A percentile compares a stretch with the other conserved stretches of the same genome.
Evolutionary conservation across 2,797 vertebrate species (phyloP).

Genomic region (Peromyscus melanophrys): DNA sequence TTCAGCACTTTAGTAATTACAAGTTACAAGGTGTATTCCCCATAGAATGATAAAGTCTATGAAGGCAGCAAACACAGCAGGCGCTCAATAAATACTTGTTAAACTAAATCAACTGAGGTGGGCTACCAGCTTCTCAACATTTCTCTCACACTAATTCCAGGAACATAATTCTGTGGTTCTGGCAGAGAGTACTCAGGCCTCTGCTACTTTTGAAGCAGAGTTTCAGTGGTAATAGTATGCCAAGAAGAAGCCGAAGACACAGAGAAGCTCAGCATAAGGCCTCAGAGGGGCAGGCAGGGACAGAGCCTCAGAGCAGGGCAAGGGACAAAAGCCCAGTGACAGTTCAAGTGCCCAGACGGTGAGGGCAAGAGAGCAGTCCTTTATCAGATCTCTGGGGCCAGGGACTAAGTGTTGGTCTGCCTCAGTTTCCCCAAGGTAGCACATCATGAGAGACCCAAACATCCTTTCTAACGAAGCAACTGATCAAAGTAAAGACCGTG

Average conservation of each 20-base stretch:
- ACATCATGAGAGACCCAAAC: neutral
- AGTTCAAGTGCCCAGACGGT: neutral
- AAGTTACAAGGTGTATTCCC: constrained; percentile 52
- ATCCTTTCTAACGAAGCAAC: neutral
- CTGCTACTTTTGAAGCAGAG: neutral
- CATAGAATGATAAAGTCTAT: constrained; percentile 2
- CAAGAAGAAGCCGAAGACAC: constrained; percentile 2
- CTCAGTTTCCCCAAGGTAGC: constrained; percentile 52
- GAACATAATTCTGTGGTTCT: constrained; percentile 15
- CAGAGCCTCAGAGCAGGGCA: neutral
- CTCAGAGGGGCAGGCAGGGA: neutral
- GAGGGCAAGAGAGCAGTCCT: neutral
- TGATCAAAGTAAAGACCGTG: constrained; percentile 20
- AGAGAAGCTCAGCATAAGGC: neutral
- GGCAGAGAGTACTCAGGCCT: neutral
- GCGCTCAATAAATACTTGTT: constrained; percentile 52
- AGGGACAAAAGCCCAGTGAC: constrained; percentile 27
- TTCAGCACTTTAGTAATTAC: constrained; percentile 6
- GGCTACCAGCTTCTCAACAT: constrained; percentile 17
- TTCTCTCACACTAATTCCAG: constrained; percentile 27
- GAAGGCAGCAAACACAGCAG: neutral
- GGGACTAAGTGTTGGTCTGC: neutral
- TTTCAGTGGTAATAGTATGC: neutral
- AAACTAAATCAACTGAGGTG: constrained; percentile 28
- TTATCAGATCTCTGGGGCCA: constrained; percentile 23